Evolutionary conservation across 2,797 vertebrate species (phyloP).

Genomic region (Chanos chanos): DNA sequence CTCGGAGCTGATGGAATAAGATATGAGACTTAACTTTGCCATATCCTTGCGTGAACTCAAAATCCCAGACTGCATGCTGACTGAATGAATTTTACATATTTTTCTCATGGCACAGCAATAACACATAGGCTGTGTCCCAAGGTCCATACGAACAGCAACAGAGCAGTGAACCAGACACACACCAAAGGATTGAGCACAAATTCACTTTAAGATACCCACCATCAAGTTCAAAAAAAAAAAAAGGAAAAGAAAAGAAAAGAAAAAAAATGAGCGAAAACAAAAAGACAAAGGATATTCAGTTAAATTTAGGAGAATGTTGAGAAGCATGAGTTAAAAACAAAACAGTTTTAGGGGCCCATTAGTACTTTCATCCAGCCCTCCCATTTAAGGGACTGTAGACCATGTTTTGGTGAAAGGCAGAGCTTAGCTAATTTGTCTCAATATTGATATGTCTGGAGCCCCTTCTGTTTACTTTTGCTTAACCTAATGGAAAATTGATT

Average conservation of each 20-base stretch:
- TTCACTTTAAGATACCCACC: background rate
- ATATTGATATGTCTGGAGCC: constrained; percentile 49
- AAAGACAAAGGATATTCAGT: background rate
- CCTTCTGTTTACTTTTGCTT: constrained; percentile 59
- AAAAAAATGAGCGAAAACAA: too few relatives aligned
- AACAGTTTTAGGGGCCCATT: constrained; percentile 20
- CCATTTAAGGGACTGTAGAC: constrained; percentile 17
- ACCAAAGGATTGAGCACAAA: constrained; percentile 10
- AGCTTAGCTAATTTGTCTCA: constrained; percentile 57
- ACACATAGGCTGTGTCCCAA: background rate
- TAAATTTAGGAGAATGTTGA: background rate
- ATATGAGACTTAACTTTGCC: constrained; percentile 12
- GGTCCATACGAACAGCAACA: constrained; percentile 53
- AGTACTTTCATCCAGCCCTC: constrained; percentile 14
- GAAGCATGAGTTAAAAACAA: constrained; percentile 18
- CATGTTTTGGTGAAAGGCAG: constrained; percentile 9
- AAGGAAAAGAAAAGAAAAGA: background rate
- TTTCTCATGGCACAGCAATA: constrained; percentile 41
- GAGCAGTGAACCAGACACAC: constrained; percentile 58
- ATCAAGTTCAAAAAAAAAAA: background rate
- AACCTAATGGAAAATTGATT: constrained; percentile 38
- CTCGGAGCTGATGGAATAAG: constrained; percentile 22
- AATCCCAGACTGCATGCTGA: constrained; percentile 35
- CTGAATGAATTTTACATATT: constrained; percentile 59
- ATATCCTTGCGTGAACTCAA: constrained; percentile 36